Base-by-base conservation (phyloP, 2,113 vertebrate genomes). In the Lamprotornis superbus region DNA sequence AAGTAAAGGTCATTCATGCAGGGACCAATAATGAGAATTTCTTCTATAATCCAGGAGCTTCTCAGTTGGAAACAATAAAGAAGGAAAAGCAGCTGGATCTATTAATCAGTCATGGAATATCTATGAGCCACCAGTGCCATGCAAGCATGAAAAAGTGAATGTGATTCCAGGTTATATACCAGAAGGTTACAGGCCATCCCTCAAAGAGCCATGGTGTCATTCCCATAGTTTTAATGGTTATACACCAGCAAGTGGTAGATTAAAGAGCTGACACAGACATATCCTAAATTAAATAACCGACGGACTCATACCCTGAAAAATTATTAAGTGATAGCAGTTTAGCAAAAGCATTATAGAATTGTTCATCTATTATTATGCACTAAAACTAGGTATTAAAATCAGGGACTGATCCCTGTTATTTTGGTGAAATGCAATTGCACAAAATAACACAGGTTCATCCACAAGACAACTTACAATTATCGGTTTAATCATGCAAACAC, bases 51-150 rank as follows among this genome's bases (percentile, higher is more conserved):
- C 76, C 76, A 77, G 50, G 47, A 95, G 27, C 22, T 93, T 86
- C 86, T 94, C 85, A 67, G 63, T 50, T 96, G 80, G 86, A 96
- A 96, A 93, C 83, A 81, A 83, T 92, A 90, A 92, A 86, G 88
- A 92, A 85, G 60, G 59, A 86, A 86, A 96, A 95, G 55, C 50
- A 86, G 71, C 28, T 94, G 76, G n/a, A 82, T 94, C 76, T 93
- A 46, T 94, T 92, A 94, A 90, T 88, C 85, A 83, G 79, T 44
- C 68, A 88, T 7, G 11, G 71, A 80, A 67, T 55, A 50, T 59
- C 76, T 93, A n/a, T 37, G n/a, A 92, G 13, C 55, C 35, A 77
- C 59, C 85, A 80, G 65, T 35, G 35, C 40, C 79, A 77, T 25
- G 30, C 18, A 95, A 80, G 50, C 83, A 70, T 73, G 76, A 86